Evolutionary conservation across 1,140 invertebrate species (phyloP).

Genomic region (Drosophila ambigua): DNA sequence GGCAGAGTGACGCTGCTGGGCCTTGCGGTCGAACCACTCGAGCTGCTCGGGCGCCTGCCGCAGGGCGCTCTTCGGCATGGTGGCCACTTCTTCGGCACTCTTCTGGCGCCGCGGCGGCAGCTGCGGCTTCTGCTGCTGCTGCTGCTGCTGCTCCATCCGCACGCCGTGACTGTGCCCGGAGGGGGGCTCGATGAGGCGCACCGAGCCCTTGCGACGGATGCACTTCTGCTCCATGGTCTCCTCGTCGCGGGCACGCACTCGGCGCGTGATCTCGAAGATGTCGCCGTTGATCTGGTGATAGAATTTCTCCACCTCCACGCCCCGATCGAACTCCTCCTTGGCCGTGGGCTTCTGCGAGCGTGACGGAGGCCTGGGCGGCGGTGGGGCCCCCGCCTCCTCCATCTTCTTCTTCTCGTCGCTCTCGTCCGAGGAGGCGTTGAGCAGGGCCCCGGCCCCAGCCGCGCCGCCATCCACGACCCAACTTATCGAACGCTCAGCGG

Average conservation of each 20-base stretch:
- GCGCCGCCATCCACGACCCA: constrained; percentile 75
- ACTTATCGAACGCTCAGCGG: constrained; percentile 73
- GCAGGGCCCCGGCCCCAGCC: constrained; percentile 62
- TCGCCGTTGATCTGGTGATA: constrained; percentile 83
- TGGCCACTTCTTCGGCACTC: constrained; percentile 78
- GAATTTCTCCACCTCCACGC: constrained; percentile 82
- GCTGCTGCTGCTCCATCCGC: constrained; percentile 56
- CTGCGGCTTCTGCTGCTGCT: constrained; percentile 55
- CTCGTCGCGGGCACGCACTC: constrained; percentile 75
- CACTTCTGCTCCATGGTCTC: constrained; percentile 80
- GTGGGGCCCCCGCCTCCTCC: constrained; percentile 26
- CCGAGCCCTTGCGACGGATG: constrained; percentile 71
- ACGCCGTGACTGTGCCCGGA: constrained; percentile 42
- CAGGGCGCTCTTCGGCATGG: constrained; percentile 70
- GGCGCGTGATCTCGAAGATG: constrained; percentile 81
- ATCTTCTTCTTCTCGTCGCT: constrained; percentile 67
- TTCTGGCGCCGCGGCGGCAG: constrained; percentile 75
- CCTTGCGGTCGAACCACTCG: constrained; percentile 82
- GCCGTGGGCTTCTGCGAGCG: constrained; percentile 61
- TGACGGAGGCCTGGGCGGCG: constrained; percentile 59
- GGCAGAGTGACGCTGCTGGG: constrained; percentile 79
- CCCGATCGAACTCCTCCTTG: constrained; percentile 78
- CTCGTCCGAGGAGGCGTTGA: constrained; percentile 64
- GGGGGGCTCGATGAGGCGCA: constrained; percentile 52
- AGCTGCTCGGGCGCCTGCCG: constrained; percentile 63